Conservation (phyloP, 2,797 vertebrate genomes). For the Enteromius anoplus region DNA sequence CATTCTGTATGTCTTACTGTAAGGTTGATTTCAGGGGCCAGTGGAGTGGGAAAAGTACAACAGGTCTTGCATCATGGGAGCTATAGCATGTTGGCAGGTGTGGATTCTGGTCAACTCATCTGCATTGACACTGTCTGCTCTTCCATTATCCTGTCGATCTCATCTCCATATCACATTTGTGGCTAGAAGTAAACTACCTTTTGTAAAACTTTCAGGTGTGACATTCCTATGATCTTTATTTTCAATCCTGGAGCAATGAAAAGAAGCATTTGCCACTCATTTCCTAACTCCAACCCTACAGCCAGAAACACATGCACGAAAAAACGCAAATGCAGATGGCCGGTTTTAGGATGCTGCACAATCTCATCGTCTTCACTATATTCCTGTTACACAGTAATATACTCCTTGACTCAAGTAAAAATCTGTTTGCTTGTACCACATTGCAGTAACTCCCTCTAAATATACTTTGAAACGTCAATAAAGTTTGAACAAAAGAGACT, state of each 20-base stretch:
- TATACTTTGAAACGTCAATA: background rate
- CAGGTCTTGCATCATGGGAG: constrained; percentile 40
- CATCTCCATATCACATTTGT: constrained; percentile 20
- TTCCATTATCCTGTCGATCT: constrained; percentile 22
- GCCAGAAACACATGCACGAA: background rate
- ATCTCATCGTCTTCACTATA: background rate
- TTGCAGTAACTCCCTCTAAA: background rate
- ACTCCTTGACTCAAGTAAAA: background rate
- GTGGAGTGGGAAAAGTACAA: background rate
- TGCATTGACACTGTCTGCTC: constrained; percentile 51
- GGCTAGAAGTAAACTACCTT: background rate
- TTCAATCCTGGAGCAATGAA: constrained; percentile 3
- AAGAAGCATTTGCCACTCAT: background rate
- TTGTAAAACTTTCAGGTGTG: background rate
- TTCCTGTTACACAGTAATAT: background rate
- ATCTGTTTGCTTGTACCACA: background rate
- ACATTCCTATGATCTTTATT: background rate
- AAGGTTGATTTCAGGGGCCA: background rate
- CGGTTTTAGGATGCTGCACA: background rate
- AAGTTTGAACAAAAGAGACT: constrained; percentile 1
- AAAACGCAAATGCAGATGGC: background rate
- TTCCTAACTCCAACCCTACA: background rate
- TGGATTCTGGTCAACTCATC: constrained; percentile 55
- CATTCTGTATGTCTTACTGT: background rate
- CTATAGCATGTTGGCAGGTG: constrained; percentile 51